Evolutionary conservation across 2,113 vertebrate genomes (phyloP).

Genomic region (Pongo pygmaeus): DNA sequence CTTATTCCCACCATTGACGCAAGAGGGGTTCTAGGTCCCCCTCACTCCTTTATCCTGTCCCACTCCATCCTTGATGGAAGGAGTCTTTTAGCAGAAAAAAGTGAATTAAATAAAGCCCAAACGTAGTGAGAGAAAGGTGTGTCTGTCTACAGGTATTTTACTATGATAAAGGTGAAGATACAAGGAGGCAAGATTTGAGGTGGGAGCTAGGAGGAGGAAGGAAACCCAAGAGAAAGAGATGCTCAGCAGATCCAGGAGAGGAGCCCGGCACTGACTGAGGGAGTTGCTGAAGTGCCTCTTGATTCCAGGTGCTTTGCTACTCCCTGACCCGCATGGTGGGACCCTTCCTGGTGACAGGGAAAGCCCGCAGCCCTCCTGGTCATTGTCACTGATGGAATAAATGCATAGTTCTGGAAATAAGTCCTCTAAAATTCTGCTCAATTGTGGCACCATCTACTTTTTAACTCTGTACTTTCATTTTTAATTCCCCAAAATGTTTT

Average conservation of each 20-base stretch:
- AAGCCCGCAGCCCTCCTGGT: not conserved
- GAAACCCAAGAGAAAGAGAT: not conserved
- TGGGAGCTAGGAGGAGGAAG: not conserved
- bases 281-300: not conserved
- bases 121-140: not conserved
- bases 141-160: not conserved
- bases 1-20: not conserved
- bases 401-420: not conserved
- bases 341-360: not conserved
- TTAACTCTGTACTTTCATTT: not conserved
- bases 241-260: not conserved
- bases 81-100: not conserved
- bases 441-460: not conserved
- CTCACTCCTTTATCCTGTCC: not conserved
- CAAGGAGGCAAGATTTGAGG: not conserved
- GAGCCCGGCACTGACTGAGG: not conserved
- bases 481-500: not conserved
- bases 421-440: not conserved
- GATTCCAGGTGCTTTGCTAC: not conserved
- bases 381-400: not conserved
- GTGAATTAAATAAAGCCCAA: not conserved
- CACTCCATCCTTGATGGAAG: not conserved
- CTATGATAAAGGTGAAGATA: not conserved
- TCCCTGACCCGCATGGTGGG: accelerated
- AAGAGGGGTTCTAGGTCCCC: not conserved